Conservation (phyloP, 2,113 vertebrate genomes). For the Rhinopomastus cyanomelas region DNA sequence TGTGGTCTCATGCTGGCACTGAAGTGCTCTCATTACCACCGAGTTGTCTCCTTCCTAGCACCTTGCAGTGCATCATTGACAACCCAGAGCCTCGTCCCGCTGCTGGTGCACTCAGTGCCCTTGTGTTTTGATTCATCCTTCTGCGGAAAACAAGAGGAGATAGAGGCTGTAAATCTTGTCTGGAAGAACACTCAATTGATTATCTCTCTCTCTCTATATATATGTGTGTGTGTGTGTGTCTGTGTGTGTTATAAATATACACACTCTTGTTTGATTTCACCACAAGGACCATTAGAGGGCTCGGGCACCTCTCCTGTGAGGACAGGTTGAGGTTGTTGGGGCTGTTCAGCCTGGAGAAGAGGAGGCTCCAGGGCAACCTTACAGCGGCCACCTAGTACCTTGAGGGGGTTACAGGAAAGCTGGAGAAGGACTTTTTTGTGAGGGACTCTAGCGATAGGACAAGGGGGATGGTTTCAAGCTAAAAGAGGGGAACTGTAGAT, state of each 20-base stretch:
- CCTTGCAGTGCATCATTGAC: background rate
- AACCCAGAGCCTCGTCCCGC: background rate
- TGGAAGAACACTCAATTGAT: background rate
- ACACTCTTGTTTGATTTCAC: background rate
- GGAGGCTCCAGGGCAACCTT: too few relatives aligned
- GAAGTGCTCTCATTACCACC: background rate
- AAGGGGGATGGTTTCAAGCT: too few relatives aligned
- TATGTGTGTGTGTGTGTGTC: background rate
- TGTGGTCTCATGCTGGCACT: fast-evolving
- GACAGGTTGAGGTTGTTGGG: too few relatives aligned
- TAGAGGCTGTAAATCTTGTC: background rate
- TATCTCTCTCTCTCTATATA: too few relatives aligned
- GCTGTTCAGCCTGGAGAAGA: too few relatives aligned
- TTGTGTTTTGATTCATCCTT: background rate
- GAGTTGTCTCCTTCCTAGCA: background rate
- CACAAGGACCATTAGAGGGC: too few relatives aligned
- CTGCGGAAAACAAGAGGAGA: background rate
- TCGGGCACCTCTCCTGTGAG: too few relatives aligned
- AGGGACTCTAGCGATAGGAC: too few relatives aligned
- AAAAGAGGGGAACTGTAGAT: too few relatives aligned
- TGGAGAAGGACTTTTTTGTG: too few relatives aligned
- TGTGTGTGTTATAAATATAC: background rate
- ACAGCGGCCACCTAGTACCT: too few relatives aligned
- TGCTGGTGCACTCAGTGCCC: background rate
- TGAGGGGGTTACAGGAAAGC: too few relatives aligned